A percentile compares a stretch with the other conserved stretches of the same genome.
These are phyloP conservation scores for Drosophila orena DNA, from an alignment of 1,140 invertebrate genomes.

Conservation along the genomic window DNA sequence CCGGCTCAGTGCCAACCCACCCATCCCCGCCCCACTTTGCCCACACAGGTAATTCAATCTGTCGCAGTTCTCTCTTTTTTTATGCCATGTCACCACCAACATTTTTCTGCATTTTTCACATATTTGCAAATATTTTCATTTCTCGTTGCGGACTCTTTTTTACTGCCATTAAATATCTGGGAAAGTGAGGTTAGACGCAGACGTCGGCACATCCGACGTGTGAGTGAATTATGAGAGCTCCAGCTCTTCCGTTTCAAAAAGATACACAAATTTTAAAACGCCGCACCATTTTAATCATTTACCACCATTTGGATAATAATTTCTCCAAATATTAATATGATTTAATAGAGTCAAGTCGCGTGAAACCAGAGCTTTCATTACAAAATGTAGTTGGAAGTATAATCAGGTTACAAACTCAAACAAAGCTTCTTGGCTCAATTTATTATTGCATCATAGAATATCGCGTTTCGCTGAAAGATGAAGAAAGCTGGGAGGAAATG, in stretches of 20 bases:
- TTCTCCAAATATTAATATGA: too few species aligned
- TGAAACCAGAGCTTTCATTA: too few species aligned
- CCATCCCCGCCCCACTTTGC: background rate
- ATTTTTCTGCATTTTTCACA: slow-evolving; percentile 76
- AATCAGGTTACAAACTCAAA: background rate
- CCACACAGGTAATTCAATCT: slow-evolving; percentile 77
- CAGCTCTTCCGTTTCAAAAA: background rate
- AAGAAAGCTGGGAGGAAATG: background rate
- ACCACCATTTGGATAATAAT: too few species aligned
- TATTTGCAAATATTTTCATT: slow-evolving; percentile 73
- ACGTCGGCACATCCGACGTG: slow-evolving; percentile 45
- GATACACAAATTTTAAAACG: background rate
- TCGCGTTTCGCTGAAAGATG: slow-evolving; percentile 2
- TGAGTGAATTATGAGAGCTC: slow-evolving; percentile 48
- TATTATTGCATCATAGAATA: slow-evolving; percentile 10
- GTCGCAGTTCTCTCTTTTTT: slow-evolving; percentile 64
- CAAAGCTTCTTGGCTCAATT: background rate
- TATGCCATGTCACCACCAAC: slow-evolving; percentile 48
- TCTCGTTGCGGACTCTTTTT: slow-evolving; percentile 43
- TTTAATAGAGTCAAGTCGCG: too few species aligned
- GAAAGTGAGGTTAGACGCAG: slow-evolving; percentile 21
- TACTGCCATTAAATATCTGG: slow-evolving; percentile 52
- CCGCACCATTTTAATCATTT: background rate
- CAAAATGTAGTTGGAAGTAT: background rate
- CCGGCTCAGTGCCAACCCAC: background rate